These are phyloP conservation scores for Nematolebias whitei DNA, from an alignment of 2,113 vertebrate genomes.

Conservation along the genomic window DNA sequence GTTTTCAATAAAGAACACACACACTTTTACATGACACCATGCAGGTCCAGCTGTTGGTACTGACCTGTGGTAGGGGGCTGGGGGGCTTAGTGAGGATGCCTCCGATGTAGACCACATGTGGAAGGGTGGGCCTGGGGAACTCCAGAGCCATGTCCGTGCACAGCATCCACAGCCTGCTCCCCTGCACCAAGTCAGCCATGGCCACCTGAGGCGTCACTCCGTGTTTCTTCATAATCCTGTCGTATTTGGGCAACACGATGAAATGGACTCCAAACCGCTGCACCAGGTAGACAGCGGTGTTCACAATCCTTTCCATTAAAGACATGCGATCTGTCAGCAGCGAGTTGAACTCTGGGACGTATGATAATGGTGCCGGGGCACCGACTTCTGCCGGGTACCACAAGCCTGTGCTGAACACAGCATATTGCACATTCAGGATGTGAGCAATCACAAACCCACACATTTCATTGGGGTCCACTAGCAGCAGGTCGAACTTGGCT, in stretches of 20 bases:
- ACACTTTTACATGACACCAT: too few relatives aligned
- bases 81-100: conserved; percentile 95
- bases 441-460: conserved; percentile 98
- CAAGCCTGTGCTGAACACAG: conserved; percentile 96
- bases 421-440: conserved; percentile 92
- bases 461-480: conserved; percentile 99
- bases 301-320: conserved; percentile 89
- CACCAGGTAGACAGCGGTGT: conserved; percentile 89
- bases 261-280: conserved; percentile 93
- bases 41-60: conserved; percentile 35
- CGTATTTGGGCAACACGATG: conserved; percentile 94
- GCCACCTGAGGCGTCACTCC: conserved; percentile 85
- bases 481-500: conserved; percentile 91
- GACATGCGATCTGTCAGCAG: conserved; percentile 95
- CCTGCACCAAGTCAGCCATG: conserved; percentile 94
- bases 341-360: conserved; percentile 98
- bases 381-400: conserved; percentile 98
- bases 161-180: conserved; percentile 96
- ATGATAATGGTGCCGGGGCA: conserved; percentile 92
- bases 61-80: conserved; percentile 92
- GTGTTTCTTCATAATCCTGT: conserved; percentile 93
- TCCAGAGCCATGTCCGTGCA: conserved; percentile 96
- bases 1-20: too few relatives aligned
- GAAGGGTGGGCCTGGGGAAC: conserved; percentile 95
- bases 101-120: conserved; percentile 97